Evolutionary conservation across 1,140 invertebrate genomes (phyloP).

Genomic region (Branchinecta lynchi): DNA sequence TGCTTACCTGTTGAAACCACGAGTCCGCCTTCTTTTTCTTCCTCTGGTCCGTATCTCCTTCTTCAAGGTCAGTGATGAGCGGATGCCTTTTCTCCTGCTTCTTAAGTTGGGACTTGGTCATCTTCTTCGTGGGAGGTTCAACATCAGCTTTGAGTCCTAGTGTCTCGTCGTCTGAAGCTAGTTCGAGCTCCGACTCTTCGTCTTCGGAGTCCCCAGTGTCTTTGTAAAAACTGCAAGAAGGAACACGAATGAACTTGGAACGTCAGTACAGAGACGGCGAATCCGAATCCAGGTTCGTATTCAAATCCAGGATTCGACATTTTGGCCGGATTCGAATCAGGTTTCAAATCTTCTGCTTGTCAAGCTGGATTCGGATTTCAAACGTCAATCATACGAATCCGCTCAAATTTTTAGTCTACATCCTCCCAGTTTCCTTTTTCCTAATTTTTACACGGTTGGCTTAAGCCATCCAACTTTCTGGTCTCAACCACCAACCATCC

Average conservation of each 20-base stretch:
- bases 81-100: slow-evolving; percentile 45
- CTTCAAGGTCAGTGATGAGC: slow-evolving; percentile 65
- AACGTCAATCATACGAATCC: no score
- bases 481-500: no score
- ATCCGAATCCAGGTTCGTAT: neutral
- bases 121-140: slow-evolving; percentile 17
- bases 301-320: neutral
- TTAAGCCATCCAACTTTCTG: no score
- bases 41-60: slow-evolving; percentile 50
- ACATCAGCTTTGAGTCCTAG: slow-evolving; percentile 14
- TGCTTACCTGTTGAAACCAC: slow-evolving; percentile 65
- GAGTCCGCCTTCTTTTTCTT: slow-evolving; percentile 56
- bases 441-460: no score
- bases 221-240: slow-evolving; percentile 37
- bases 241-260: neutral
- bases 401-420: no score
- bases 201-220: slow-evolving; percentile 33
- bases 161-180: slow-evolving; percentile 20
- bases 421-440: no score
- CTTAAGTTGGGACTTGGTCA: slow-evolving; percentile 21
- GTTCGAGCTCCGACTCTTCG: slow-evolving; percentile 15
- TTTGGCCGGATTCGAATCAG: no score
- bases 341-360: no score
- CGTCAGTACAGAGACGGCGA: no score
- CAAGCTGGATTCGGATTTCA: no score